Percentiles rank a stretch among this genome's conserved stretches.
These are phyloP conservation scores for Oryzias javanicus DNA, from an alignment of 2,113 vertebrate genomes.

Conservation along the genomic window DNA sequence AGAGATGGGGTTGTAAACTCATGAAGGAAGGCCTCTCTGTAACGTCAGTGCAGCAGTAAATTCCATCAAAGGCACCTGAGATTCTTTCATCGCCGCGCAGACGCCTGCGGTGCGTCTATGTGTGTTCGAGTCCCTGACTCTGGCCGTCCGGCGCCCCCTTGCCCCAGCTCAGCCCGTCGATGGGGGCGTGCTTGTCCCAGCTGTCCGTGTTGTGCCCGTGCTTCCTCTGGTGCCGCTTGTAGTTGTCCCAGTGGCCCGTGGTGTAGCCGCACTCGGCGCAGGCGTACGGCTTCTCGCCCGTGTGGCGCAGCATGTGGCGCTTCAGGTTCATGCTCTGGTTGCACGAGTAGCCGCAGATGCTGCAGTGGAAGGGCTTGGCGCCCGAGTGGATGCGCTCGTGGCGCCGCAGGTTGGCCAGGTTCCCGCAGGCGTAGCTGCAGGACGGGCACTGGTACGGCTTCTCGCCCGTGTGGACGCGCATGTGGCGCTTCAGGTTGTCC, in stretches of 20 bases:
- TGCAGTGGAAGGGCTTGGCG: constrained; percentile 93
- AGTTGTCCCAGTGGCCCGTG: constrained; percentile 98
- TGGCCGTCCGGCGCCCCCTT: constrained; percentile 10
- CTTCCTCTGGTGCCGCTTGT: constrained; percentile 97
- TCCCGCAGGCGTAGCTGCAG: constrained; percentile 93
- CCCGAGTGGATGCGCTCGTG: constrained; percentile 95
- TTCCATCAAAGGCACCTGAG: constrained; percentile 63
- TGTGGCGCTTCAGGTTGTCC: constrained; percentile 95
- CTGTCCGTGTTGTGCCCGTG: constrained; percentile 83
- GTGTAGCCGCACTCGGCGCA: constrained; percentile 89
- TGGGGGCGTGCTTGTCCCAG: constrained; percentile 75
- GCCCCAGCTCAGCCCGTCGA: constrained; percentile 30
- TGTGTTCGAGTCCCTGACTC: constrained; percentile 20
- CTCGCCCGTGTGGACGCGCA: constrained; percentile 87
- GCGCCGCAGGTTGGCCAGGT: constrained; percentile 93
- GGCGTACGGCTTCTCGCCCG: constrained; percentile 91
- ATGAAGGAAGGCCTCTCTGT: constrained; percentile 14
- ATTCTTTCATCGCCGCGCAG: constrained; percentile 25
- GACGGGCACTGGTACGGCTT: constrained; percentile 89
- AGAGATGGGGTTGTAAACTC: not conserved
- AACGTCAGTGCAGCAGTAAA: constrained; percentile 44
- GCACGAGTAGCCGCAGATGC: constrained; percentile 91
- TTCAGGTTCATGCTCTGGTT: constrained; percentile 99
- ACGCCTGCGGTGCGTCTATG: constrained; percentile 7
- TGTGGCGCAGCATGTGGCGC: constrained; percentile 94